phyloP scores from a whole-genome alignment of 1,140 invertebrate species.

The Zaprionus camerounensis region DNA sequence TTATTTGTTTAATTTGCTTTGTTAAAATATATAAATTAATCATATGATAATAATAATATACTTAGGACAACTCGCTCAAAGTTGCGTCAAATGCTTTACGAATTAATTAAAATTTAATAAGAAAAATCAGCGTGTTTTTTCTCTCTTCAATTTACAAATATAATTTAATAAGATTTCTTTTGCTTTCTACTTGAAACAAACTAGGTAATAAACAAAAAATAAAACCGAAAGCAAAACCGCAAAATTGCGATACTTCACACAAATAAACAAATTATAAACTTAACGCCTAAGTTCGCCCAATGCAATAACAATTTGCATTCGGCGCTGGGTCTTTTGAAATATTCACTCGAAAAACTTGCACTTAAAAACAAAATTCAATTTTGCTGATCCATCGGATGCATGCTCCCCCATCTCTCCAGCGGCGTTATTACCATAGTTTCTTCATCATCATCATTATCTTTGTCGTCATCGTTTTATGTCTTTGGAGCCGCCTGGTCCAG shows the following conservation, averaged over 20 bases:
- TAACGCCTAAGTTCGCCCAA: conserved; percentile 62
- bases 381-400: conserved; percentile 46
- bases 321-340: conserved; percentile 61
- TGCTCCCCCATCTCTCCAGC: conserved; percentile 40
- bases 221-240: conserved; percentile 27
- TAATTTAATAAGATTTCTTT: conserved; percentile 36
- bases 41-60: conserved; percentile 58
- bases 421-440: conserved; percentile 35
- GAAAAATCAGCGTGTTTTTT: conserved; percentile 25
- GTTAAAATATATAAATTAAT: conserved; percentile 62
- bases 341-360: conserved; percentile 39
- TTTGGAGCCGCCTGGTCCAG: conserved; percentile 71
- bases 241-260: conserved; percentile 34
- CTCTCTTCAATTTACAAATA: conserved; percentile 27
- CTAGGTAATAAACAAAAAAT: conserved; percentile 25
- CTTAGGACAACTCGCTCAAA: conserved; percentile 67
- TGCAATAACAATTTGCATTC: conserved; percentile 60
- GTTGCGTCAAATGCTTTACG: conserved; percentile 59
- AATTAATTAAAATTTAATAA: conserved; percentile 32
- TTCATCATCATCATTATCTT: not conserved
- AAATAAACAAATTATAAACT: conserved; percentile 62
- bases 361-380: conserved; percentile 74
- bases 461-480: conserved; percentile 54
- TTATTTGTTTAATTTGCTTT: conserved; percentile 36
- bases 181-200: conserved; percentile 10